Percentiles rank a stretch among this genome's conserved stretches.
Evolutionary conservation across 2,113 vertebrate species (phyloP).

Genomic region (Semnornis frantzii): DNA sequence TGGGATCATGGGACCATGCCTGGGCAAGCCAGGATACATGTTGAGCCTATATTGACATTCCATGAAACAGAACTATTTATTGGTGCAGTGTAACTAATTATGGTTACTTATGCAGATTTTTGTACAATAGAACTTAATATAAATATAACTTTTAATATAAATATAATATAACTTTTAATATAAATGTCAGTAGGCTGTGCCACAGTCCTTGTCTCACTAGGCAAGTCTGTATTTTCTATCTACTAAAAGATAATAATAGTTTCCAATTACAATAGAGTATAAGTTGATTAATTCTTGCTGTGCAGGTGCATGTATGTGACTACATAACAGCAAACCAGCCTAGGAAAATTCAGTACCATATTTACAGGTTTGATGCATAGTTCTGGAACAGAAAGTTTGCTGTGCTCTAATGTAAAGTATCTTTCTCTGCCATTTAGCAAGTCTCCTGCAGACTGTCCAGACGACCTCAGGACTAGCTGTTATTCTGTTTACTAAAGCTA

Average conservation of each 20-base stretch:
- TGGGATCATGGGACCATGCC: no score
- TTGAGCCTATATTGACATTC: no score
- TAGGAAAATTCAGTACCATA: neutral
- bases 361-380: neutral
- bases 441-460: slow-evolving; percentile 88
- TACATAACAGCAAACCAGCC: neutral
- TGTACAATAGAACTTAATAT: no score
- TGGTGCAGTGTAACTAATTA: neutral
- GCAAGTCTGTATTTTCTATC: neutral
- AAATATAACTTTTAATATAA: neutral
- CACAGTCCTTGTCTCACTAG: neutral
- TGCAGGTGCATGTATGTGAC: neutral
- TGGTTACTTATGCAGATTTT: neutral
- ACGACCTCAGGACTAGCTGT: slow-evolving; percentile 91
- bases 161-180: neutral
- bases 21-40: no score
- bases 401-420: neutral
- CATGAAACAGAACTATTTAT: neutral
- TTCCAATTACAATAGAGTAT: neutral
- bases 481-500: slow-evolving; percentile 82
- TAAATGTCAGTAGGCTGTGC: neutral
- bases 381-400: neutral
- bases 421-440: slow-evolving; percentile 69
- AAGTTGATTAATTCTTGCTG: neutral
- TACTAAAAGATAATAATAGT: neutral